Evolutionary conservation across 2,888 invertebrate genomes (phyloP), one percentile per base, ranked within the genome.

Genomic region (Dolomedes plantarius): DNA sequence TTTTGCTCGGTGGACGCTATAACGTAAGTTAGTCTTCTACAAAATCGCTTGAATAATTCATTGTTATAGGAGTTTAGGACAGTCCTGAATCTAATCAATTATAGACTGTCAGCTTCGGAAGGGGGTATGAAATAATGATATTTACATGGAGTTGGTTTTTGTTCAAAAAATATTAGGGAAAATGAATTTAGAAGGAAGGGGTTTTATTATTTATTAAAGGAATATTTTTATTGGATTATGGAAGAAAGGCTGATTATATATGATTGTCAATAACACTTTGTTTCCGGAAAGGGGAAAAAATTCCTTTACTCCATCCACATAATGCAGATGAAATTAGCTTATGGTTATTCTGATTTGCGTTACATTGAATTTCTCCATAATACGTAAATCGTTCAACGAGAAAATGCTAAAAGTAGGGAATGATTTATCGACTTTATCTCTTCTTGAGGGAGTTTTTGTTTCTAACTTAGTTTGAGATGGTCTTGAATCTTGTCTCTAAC

Each of bases 11-110:
- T 67, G 62, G 56, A 62, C 69, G 64, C 13, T 23, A 56, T 68
- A 80, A 67, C 74, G 31, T 81, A 56, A 73, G 80, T 81, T 81
- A 81, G 80, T 74, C 67, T 74, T 28, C 19, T 46, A 39, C 41
- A 67, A 68, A 74, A 36, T 50, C 32, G 68, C 31, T 23, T 81
- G 80, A 81, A 81, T 81, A 68, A 81, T 81, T 81, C 80, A 81
- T 81, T 81, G 80, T 74, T 74, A 81, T 81, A 65, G 73, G 68
- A 81, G 80, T 73, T 68, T 16, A 29, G 80, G 74, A 81, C 68
- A 68, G 74, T 67, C 50, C 68, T 23, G 19, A 56, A 13, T 39
- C 74, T 41, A 81, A 81, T 81, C 80, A 81, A 81, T 81, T 81
- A 81, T 74, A 68, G 74, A 74, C 73, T 81, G 80, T 74, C 80